Evolutionary conservation across 2,797 vertebrate genomes (phyloP), one percentile per base, ranked within the genome.

Genomic region (Rhinogobio ventralis): DNA sequence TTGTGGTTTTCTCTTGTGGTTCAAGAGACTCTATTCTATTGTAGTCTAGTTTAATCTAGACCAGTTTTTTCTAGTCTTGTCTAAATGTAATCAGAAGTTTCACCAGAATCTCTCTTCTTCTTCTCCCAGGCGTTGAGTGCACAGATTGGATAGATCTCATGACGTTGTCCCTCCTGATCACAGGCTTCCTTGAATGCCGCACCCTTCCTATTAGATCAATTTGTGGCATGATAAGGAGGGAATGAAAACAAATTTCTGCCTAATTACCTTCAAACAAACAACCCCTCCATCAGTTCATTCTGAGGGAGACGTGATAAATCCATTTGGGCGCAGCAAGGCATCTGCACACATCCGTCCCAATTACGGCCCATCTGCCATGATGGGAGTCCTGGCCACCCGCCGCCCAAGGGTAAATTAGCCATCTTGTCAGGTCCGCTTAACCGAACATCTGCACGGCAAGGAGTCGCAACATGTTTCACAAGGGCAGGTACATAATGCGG

Each of bases 251-350:
- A 96, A 96, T 96, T 95, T 95, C 95, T 96, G 94, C 94, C 94
- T 97, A 97, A 97, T 97, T 97, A 96, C 95, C 95, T 95, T 91
- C 95, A 91, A 96, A 97, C 90, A 94, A 96, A 96, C 95, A 96
- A 94, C 94, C 93, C 94, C 94, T 95, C 94, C 94, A 94, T 96
- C 89, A 89, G 94, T 94, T 95, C 93, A 94, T 94, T 93, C 95
- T 92, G 94, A 94, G 78, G 92, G 94, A 93, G 95, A 95, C 92
- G 92, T 95, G 95, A 95, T 91, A 96, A 96, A 97, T 95, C 92
- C 92, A 94, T 96, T 95, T 94, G 93, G 91, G 93, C 92, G 93
- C 91, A 86, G 91, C 30, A 89, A 92, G 94, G 95, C 97, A 97
- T 96, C 96, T 97, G 97, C 72, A 86, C 94, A 95, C 96, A 90